Percentiles rank a stretch among this genome's conserved stretches.
Evolutionary conservation across 2,888 invertebrate genomes (phyloP).

Genomic region (Xestia sexstrigata): DNA sequence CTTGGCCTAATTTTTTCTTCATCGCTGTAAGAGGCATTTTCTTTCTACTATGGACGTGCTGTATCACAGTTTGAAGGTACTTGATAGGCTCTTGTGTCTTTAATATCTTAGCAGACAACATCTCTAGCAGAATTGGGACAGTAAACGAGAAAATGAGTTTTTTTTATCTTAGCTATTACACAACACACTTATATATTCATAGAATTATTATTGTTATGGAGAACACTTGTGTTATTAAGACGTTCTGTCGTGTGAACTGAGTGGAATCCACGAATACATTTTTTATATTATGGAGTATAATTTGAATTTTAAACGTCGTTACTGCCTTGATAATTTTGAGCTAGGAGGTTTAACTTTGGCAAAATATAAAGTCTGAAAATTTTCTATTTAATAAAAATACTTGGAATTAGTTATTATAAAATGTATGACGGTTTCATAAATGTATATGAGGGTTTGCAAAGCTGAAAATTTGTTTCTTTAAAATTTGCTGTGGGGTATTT

Average conservation of each 20-base stretch:
- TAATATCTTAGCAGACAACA: constrained; percentile 77
- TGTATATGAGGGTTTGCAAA: constrained; percentile 9
- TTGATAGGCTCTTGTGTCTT: constrained; percentile 74
- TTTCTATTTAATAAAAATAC: constrained; percentile 28
- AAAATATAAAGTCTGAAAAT: constrained; percentile 26
- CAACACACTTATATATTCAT: constrained; percentile 60
- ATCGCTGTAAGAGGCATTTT: constrained; percentile 64
- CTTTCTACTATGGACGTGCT: constrained; percentile 69
- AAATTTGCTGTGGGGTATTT: neutral
- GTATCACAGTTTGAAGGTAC: constrained; percentile 70
- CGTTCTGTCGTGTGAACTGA: constrained; percentile 35
- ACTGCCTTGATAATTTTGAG: constrained; percentile 43
- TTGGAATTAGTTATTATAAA: constrained; percentile 34
- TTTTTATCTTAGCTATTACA: constrained; percentile 47
- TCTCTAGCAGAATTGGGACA: constrained; percentile 71
- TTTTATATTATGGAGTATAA: constrained; percentile 46
- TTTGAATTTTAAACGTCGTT: constrained; percentile 60
- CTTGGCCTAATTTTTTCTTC: constrained; percentile 69
- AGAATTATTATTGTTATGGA: constrained; percentile 62
- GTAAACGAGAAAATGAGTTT: constrained; percentile 71
- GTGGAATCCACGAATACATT: constrained; percentile 34
- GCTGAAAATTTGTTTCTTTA: constrained; percentile 12
- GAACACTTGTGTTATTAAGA: constrained; percentile 50
- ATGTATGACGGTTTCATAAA: constrained; percentile 34
- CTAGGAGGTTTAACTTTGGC: constrained; percentile 33